Base-by-base conservation (phyloP, 1,140 invertebrate genomes). In the Drosophila virilis region DNA sequence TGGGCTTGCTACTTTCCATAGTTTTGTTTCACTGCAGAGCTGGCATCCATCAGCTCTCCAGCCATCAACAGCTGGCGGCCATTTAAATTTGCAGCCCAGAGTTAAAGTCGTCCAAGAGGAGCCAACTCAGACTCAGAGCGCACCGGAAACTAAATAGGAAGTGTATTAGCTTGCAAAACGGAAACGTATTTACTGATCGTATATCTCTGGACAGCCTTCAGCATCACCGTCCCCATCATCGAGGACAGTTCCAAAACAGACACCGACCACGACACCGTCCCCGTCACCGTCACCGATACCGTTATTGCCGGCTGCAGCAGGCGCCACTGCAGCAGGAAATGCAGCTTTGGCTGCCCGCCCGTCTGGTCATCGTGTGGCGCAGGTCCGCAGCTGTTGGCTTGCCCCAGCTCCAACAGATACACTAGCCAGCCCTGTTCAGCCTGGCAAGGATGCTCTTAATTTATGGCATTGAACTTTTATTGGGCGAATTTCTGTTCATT, bases 391-490 rank as follows among this genome's bases (percentile, higher is more conserved):
- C 67, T 74, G 71, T 42, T 40, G 35, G 37, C 32, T 54, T 68
- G 69, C 15, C 46, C 46, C 12, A 35, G 12, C 17, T 1, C 35
- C 43, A 6, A 4, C 8, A 12, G 37, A 28, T 28, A 28, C 43
- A 35, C n/a, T 37, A 50, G 9, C 15, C 12, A 35, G 7, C 54
- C 12, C 43, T 43, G 10, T 50, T 8, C 65, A 13, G 61, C 37
- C 51, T 28, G 54, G 54, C 66, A 73, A 76, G 58, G 68, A 79
- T 80, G 59, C 48, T 57, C 66, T 81, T 91, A 91, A 91, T 91
- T 91, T 91, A 91, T 91, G 85, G 83, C 79, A 83, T 86, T 76
- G 90, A 91, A 91, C 81, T 91, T 91, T 91, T 90, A 91, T 91
- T 91, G 81, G 85, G 85, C 68, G 77, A 89, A 85, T 91, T 80